These are phyloP conservation scores for Urocynchramus pylzowi DNA, from an alignment of 2,113 vertebrate genomes.

Conservation along the genomic window DNA sequence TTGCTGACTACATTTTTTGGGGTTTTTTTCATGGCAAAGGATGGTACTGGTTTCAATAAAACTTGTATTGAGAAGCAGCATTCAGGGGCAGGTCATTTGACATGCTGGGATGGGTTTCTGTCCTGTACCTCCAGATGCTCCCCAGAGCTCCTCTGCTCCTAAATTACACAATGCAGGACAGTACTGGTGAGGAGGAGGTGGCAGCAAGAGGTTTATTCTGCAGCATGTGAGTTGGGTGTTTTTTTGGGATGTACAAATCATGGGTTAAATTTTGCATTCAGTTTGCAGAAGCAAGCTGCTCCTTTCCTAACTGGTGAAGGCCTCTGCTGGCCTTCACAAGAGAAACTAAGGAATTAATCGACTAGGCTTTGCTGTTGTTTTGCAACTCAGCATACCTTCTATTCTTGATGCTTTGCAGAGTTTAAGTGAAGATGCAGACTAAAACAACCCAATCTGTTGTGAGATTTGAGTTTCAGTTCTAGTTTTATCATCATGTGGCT, in stretches of 20 bases:
- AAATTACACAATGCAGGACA: rapidly evolving
- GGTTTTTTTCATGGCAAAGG: not conserved
- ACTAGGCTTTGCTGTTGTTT: not conserved
- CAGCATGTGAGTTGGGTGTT: not conserved
- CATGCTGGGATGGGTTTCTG: not conserved
- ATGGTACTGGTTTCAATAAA: not conserved
- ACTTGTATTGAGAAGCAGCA: not conserved
- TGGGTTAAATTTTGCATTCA: not conserved
- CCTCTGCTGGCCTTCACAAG: not conserved
- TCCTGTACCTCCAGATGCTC: not conserved
- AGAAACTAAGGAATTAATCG: not conserved
- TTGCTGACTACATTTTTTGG: not conserved
- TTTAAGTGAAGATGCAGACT: not conserved
- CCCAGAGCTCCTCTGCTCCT: not conserved
- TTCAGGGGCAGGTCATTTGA: not conserved
- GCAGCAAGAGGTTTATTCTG: not conserved
- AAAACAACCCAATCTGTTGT: not conserved
- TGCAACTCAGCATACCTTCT: not conserved
- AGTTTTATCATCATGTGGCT: not conserved
- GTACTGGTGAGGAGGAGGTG: not conserved
- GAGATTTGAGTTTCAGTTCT: conserved; percentile 11
- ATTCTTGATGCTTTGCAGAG: not conserved
- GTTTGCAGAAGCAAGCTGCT: not conserved
- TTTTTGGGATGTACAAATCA: not conserved
- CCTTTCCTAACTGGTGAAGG: not conserved